Evolutionary conservation across 2,113 vertebrate genomes (phyloP), one percentile per base, ranked within the genome.

Genomic region (Cercocebus atys): DNA sequence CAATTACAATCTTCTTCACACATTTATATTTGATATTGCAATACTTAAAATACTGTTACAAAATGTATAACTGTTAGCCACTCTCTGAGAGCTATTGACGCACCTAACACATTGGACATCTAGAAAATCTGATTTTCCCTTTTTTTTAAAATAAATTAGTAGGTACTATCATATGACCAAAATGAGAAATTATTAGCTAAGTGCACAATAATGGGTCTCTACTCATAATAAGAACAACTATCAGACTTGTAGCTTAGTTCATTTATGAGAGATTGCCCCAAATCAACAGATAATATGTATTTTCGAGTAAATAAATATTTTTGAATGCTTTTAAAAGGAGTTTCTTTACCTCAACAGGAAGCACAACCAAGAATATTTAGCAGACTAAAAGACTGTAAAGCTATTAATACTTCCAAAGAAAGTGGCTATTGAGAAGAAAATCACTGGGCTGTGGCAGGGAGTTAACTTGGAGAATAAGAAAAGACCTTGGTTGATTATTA

Each of bases 361-460:
- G 5, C 12, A 23, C 43, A 64, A 38, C 38, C 20, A 64, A 88
- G 76, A 70, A 45, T 59, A 81, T 22, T 32, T 43, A 87, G 57
- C 27, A 73, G 13, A 84, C 76, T 73, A 88, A 75, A 87, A 8
- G 59, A 43, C 4, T 76, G 4, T 50, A 38, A 90, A 38, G 17
- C n/a, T n/a, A 43, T 2, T 55, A 68, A 35, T 80, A 43, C 10
- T n/a, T 90, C 30, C 59, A 93, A 73, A 64, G 8, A 23, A 40
- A 6, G 6, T 93, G 17, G 40, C 27, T 85, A 59, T 38, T n/a
- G 38, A 1, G 7, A 81, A 66, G 6, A 16, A 64, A 80, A 25
- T 0, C 11, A 8, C 5, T 10, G 10, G 55, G 16, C 11, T 61
- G 8, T 0, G 0, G 6, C 9, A 35, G 2, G 8, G 55, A 61